Conservation (phyloP, 1,140 invertebrate species). For the Olivierus martensii region DNA sequence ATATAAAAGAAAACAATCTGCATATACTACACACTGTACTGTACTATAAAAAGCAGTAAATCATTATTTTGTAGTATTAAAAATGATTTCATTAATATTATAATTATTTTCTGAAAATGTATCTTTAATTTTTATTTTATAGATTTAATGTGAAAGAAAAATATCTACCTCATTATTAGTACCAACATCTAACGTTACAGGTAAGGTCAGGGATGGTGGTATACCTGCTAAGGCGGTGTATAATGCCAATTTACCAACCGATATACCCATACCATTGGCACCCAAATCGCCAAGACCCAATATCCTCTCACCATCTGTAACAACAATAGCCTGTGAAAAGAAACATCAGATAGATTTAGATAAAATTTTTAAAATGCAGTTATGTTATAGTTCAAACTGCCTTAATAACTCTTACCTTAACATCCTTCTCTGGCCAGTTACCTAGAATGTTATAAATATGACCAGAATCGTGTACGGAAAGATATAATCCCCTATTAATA, state of each 20-base stretch:
- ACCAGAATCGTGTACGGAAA: conserved; percentile 90
- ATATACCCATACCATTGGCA: conserved; percentile 90
- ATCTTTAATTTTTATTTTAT: too few relatives aligned
- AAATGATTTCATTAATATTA: too few relatives aligned
- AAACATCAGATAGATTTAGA: background rate
- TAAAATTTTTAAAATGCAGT: background rate
- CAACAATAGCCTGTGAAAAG: conserved; percentile 59
- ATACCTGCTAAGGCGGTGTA: conserved; percentile 88
- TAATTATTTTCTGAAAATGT: too few relatives aligned
- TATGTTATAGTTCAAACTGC: background rate
- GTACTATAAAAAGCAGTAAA: too few relatives aligned
- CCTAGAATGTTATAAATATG: conserved; percentile 58
- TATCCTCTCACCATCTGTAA: conserved; percentile 89
- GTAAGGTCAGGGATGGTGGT: conserved; percentile 81
- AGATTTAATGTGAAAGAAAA: too few relatives aligned
- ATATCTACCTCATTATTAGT: conserved; percentile 59
- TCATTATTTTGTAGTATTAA: too few relatives aligned
- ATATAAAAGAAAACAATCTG: too few relatives aligned
- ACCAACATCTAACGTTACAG: conserved; percentile 82
- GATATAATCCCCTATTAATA: conserved; percentile 58
- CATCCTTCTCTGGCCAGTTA: conserved; percentile 77
- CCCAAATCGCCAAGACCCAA: conserved; percentile 86
- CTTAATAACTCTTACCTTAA: conserved; percentile 35
- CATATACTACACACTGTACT: too few relatives aligned
- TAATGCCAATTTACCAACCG: conserved; percentile 83